Percentiles rank a stretch among this genome's conserved stretches.
phyloP scores from a whole-genome alignment of 2,888 invertebrate genomes.

The Lathronympha strigana region DNA sequence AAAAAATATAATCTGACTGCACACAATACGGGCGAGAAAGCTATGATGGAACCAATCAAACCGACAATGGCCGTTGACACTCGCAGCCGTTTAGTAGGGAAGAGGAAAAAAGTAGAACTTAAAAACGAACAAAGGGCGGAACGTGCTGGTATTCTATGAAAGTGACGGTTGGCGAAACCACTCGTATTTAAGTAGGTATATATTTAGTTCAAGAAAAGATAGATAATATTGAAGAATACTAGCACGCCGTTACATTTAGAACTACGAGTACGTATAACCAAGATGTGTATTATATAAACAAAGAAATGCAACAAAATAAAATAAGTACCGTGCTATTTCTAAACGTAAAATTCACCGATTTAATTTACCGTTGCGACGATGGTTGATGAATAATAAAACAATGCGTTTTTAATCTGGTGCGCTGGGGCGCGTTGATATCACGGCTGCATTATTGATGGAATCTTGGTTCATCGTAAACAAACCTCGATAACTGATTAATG shows the following conservation, averaged over 20 bases:
- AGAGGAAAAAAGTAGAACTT: slow-evolving; percentile 56
- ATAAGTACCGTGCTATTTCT: slow-evolving; percentile 3
- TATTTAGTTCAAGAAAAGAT: too few species aligned
- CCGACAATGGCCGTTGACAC: slow-evolving; percentile 66
- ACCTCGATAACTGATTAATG: slow-evolving; percentile 42
- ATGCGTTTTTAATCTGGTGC: slow-evolving; percentile 31
- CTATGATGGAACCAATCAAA: slow-evolving; percentile 64
- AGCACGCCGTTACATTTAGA: too few species aligned
- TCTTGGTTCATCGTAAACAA: slow-evolving; percentile 55
- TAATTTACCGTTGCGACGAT: slow-evolving; percentile 7
- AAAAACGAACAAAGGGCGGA: slow-evolving; percentile 66
- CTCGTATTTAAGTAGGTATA: too few species aligned
- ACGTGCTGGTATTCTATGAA: slow-evolving; percentile 61
- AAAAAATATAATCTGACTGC: slow-evolving; percentile 56
- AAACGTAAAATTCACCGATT: slow-evolving; percentile 18
- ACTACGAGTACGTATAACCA: too few species aligned
- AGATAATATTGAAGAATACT: too few species aligned
- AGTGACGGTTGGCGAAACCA: slow-evolving; percentile 26
- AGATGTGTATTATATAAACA: too few species aligned
- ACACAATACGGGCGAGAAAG: slow-evolving; percentile 58
- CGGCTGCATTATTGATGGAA: slow-evolving; percentile 57
- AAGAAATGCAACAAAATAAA: neutral
- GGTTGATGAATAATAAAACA: slow-evolving; percentile 33
- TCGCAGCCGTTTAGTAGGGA: slow-evolving; percentile 56
- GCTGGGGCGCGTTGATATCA: slow-evolving; percentile 42